Base-by-base conservation (phyloP, 2,797 vertebrate species). In the Sebastes minor region DNA sequence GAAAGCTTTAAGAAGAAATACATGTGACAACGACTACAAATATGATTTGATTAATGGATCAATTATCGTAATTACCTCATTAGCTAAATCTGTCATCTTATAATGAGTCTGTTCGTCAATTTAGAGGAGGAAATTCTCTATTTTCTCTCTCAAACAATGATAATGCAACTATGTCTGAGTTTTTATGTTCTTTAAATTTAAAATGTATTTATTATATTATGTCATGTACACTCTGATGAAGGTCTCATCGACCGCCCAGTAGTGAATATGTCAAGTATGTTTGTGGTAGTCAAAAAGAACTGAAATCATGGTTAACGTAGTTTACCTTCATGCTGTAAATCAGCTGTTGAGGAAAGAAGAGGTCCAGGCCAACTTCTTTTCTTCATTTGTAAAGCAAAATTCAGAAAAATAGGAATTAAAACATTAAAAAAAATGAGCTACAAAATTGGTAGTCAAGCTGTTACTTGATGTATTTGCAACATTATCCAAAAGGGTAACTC, bases 341-440 rank as follows among this genome's bases (percentile, higher is more conserved):
- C 90, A 99, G 95, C 75, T 97, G 95, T 68, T 89, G 96, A 59
- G 98, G 98, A 85, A 99, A 99, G 92, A 99, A 99, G 73, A 99
- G 94, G 70, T 98, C 95, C 81, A 99, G 94, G 3, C 97, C 97
- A 60, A 99, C 98, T 38, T 99, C 98, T 89, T 98, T 99, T 93
- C 98, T 99, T 85, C 13, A 84, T 49, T 74, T 66, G 9, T 35
- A n/a, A 67, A 81, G 16, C 3, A 78, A 53, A 9, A 46, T 46
- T 46, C 14, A 18, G 42, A 46, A 18, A 18, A 46, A 46, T 18
- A 46, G 14, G 4, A 38, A 62, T 35, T 20, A 57, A 20, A 18
- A 28, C 13, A 27, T 2, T 8, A 3, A 4, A 25, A 61, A 32
- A 32, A 32, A 3, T 14, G 1, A n/a, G 30, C 16, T 12, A 28